phyloP scores from a whole-genome alignment of 2,888 invertebrate species.

The Cotesia congregata region DNA sequence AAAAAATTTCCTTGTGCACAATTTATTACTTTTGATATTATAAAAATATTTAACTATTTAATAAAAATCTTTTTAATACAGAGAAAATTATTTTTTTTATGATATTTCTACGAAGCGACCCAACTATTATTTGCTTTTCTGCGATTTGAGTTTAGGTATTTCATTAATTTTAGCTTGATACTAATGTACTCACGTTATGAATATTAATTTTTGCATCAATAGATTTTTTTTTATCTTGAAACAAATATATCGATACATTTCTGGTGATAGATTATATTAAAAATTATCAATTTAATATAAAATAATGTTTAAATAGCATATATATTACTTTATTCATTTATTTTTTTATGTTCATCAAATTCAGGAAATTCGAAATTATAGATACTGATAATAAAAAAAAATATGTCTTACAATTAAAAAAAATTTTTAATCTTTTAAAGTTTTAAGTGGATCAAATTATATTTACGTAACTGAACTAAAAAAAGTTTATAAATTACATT shows the following conservation, averaged over 20 bases:
- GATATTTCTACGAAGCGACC: no score
- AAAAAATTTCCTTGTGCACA: conserved; percentile 38
- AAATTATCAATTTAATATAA: background rate
- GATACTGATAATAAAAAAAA: no score
- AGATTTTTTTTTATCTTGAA: conserved; percentile 54
- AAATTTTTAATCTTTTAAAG: no score
- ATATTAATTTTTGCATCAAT: conserved; percentile 4
- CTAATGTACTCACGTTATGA: background rate
- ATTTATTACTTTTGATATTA: conserved; percentile 12
- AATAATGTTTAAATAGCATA: background rate
- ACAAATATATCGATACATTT: conserved; percentile 46
- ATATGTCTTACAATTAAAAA: no score
- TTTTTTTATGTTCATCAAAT: no score
- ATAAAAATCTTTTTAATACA: conserved; percentile 6
- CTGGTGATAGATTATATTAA: background rate
- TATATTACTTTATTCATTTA: background rate
- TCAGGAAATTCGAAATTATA: no score
- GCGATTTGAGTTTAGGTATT: no score
- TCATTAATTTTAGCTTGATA: conserved; percentile 20
- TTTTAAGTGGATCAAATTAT: no score
- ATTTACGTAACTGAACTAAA: no score
- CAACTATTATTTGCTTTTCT: no score
- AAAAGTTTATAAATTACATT: no score
- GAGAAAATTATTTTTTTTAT: background rate
- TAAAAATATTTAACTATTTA: conserved; percentile 19